Evolutionary conservation across 2,888 invertebrate genomes (phyloP).

Genomic region (Salticus scenicus): DNA sequence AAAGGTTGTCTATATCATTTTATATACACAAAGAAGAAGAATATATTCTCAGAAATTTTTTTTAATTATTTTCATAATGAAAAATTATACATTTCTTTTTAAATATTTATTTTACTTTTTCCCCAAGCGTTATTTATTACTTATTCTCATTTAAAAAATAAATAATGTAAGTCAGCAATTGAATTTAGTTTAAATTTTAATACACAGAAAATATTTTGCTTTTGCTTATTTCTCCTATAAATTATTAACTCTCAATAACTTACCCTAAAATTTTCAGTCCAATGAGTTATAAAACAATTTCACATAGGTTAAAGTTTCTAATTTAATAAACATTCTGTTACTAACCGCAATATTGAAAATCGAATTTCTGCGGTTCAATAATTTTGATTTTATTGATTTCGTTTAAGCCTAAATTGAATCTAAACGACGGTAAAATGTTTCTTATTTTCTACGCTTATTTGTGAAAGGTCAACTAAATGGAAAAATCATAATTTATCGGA

Average conservation of each 20-base stretch:
- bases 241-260: conserved; percentile 2
- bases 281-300: background rate
- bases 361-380: background rate
- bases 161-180: too few species aligned
- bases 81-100: too few species aligned
- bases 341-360: conserved; percentile 3
- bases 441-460: background rate
- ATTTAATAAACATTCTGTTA: background rate
- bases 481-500: background rate
- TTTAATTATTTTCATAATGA: too few species aligned
- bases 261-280: background rate
- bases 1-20: too few species aligned
- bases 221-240: background rate
- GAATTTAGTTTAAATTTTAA: too few species aligned
- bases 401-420: background rate
- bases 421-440: background rate
- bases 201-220: background rate
- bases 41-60: too few species aligned
- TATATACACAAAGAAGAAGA: too few species aligned
- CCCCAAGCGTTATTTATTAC: too few species aligned
- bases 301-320: background rate
- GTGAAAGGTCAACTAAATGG: background rate
- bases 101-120: too few species aligned
- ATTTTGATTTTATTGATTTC: background rate
- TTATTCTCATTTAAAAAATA: too few species aligned